Base-by-base conservation (phyloP, 2,888 invertebrate species). In the Saturnia japonica region DNA sequence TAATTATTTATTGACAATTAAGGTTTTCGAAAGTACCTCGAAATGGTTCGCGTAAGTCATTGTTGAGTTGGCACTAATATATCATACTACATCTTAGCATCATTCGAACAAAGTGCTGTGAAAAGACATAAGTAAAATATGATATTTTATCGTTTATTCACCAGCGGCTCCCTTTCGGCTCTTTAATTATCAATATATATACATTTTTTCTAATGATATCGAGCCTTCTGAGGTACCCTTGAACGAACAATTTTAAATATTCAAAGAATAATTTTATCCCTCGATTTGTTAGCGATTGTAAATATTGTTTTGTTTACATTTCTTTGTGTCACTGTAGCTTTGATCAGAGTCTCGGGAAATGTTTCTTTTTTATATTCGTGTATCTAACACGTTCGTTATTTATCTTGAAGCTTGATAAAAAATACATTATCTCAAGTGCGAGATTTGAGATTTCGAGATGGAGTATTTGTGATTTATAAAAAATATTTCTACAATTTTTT, bases 281-380 rank as follows among this genome's bases (percentile, higher is more conserved):
- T 51, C 40, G 28, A 70, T 67, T 70, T 64, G 51, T 45, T 54
- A 34, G 64, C 64, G 64, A 51, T 68, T 70, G 42, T 70, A 67
- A 70, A 70, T 70, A 70, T 70, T 70, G 51, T 70, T 64, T 22
- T 25, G 54, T 70, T 22, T 67, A 62, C n/a, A 47, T 70, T 70
- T 67, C 64, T 64, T 64, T 64, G 64, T 64, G n/a, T 40, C 22
- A 34, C 14, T 25, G 42, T 42, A 42, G 54, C 70, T 70, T 67
- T 70, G 70, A 70, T 70, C 54, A 67, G 67, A 19, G 40, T 40
- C 40, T 28, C 16, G 70, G 51, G 40, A 64, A 64, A 64, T 66
- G 47, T 66, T 47, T 64, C 47, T 69, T 47, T 51, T 69, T 69
- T 69, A 51, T 51, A 51, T 69, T 67, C 19, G 16, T 43, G 19